Evolutionary conservation across 1,140 invertebrate species (phyloP).

Genomic region (Phymastichus coffea): DNA sequence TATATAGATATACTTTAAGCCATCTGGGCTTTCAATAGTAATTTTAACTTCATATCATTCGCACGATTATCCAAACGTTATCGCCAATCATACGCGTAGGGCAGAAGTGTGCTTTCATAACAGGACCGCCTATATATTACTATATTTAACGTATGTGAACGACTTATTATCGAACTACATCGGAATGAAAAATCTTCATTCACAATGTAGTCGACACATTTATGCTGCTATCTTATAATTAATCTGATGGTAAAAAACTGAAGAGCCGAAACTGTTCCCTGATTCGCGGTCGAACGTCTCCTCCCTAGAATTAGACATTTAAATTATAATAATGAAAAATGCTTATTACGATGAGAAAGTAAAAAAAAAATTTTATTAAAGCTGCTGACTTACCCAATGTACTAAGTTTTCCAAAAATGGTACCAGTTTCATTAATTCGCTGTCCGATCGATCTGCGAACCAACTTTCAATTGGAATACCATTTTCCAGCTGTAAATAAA

Average conservation of each 20-base stretch:
- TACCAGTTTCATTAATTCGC: slow-evolving; percentile 87
- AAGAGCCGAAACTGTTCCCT: slow-evolving; percentile 85
- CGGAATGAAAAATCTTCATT: slow-evolving; percentile 4
- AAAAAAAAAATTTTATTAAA: not conserved
- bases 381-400: slow-evolving; percentile 66
- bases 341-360: not conserved
- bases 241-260: slow-evolving; percentile 85
- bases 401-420: slow-evolving; percentile 91
- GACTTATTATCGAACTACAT: not conserved
- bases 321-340: not conserved
- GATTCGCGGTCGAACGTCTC: slow-evolving; percentile 89
- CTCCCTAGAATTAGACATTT: slow-evolving; percentile 66
- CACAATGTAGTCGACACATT: not conserved
- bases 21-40: slow-evolving; percentile 10
- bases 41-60: slow-evolving; percentile 11
- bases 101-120: slow-evolving; percentile 32
- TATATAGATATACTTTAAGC: slow-evolving; percentile 15
- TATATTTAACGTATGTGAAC: slow-evolving; percentile 6
- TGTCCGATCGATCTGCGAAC: slow-evolving; percentile 90
- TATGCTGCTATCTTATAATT: slow-evolving; percentile 43
- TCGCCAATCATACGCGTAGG: slow-evolving; percentile 30
- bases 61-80: slow-evolving; percentile 16
- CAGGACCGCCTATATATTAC: slow-evolving; percentile 29
- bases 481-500: slow-evolving; percentile 81
- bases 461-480: slow-evolving; percentile 97